phyloP scores from a whole-genome alignment of 2,888 invertebrate species.

The Acleris sparsana region DNA sequence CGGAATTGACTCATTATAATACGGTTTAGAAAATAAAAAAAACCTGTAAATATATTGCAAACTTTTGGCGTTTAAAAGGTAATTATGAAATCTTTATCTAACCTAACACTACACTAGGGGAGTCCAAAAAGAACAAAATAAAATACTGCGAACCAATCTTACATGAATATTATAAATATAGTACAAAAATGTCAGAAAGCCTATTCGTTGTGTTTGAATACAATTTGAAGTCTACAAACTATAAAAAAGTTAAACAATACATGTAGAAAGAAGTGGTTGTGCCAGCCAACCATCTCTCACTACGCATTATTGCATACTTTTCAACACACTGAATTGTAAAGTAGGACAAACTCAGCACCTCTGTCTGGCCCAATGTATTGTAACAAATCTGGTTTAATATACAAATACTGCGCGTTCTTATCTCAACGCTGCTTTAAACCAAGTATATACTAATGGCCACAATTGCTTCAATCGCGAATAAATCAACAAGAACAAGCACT shows the following conservation, averaged over 20 bases:
- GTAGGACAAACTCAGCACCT: constrained; percentile 50
- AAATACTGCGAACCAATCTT: constrained; percentile 69
- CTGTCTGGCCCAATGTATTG: constrained; percentile 50
- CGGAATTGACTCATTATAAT: too few species aligned
- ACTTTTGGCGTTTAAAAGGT: constrained; percentile 62
- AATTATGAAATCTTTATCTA: constrained; percentile 52
- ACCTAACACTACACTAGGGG: constrained; percentile 53
- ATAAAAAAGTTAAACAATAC: constrained; percentile 29
- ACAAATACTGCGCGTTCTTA: constrained; percentile 41
- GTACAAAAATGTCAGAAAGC: constrained; percentile 60
- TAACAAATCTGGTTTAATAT: constrained; percentile 33
- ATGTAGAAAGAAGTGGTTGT: constrained; percentile 24
- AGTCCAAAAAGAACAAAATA: constrained; percentile 52
- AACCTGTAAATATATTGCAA: constrained; percentile 31
- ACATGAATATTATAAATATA: constrained; percentile 60
- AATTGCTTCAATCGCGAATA: constrained; percentile 42
- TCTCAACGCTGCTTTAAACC: constrained; percentile 48
- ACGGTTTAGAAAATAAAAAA: constrained; percentile 40
- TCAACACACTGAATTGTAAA: constrained; percentile 19
- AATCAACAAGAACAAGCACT: constrained; percentile 15
- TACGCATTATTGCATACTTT: constrained; percentile 14
- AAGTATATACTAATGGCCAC: constrained; percentile 70
- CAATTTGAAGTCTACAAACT: constrained; percentile 53
- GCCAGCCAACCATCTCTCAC: constrained; percentile 33
- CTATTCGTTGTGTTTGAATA: constrained; percentile 74